Evolutionary conservation across 2,888 invertebrate species (phyloP).

Genomic region (Cantharis flavilabris): DNA sequence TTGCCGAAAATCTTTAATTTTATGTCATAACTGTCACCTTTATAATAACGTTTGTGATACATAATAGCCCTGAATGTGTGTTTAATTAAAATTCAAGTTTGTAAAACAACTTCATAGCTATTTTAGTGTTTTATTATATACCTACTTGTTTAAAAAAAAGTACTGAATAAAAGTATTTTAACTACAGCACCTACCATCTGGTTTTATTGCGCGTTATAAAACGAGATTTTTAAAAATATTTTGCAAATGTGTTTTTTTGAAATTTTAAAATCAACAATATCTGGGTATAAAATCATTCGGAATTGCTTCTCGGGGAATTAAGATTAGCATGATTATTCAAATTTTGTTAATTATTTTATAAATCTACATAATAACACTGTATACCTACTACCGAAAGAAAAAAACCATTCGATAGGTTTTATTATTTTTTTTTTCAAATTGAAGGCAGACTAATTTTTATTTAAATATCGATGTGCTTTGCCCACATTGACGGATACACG

Average conservation of each 20-base stretch:
- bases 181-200: background rate
- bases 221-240: background rate
- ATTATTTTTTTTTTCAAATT: no score
- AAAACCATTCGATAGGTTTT: background rate
- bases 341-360: background rate
- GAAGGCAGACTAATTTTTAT: no score
- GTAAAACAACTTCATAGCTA: background rate
- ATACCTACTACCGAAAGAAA: background rate
- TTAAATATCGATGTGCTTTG: no score
- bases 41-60: no score
- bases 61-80: no score
- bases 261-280: background rate
- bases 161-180: background rate
- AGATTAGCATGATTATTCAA: background rate
- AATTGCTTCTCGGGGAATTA: background rate
- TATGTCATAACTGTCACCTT: no score
- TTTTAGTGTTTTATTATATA: background rate
- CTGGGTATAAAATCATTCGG: background rate
- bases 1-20: no score
- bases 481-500: no score
- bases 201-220: background rate
- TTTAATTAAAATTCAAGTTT: background rate
- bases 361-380: no score
- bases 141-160: background rate
- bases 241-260: background rate